Base-by-base conservation (phyloP, 2,113 vertebrate genomes). In the Xiphophorus couchianus region DNA sequence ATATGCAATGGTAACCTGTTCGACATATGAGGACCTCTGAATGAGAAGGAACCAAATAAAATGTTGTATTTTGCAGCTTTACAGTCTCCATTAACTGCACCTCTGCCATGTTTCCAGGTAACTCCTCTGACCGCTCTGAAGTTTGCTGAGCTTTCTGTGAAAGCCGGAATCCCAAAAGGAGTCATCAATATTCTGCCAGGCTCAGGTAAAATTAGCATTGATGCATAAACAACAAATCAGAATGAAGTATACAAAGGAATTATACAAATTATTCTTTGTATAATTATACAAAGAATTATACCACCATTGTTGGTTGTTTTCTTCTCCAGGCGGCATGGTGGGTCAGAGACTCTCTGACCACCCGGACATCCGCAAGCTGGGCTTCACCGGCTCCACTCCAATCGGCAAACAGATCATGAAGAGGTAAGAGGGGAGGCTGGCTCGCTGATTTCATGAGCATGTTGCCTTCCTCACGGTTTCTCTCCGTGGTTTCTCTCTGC, bases 381-480 rank as follows among this genome's bases (percentile, higher is more conserved):
- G 96, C 54, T 97, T 97, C 88, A 97, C 96, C 0, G 96, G 96
- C 77, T 97, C 96, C 61, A 97, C 96, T 0, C 94, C 94, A 0
- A 95, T 97, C 4, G 96, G 96, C 66, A 97, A 97, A 80, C 94
- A 96, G 62, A 97, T 97, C 84, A 97, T 97, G 96, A 96, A 96
- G 83, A 96, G 96, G 96, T 96, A 74, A 11, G n/a, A 33, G 1
- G 28, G 3, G 29, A 19, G 17, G 44, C 19, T 6, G 15, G 17
- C 31, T 19, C 9, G 0, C 63, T 65, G 2, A 3, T 35, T 17
- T 29, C 14, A 42, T 14, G 4, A 29, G 62, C 14, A 6, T 19
- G 63, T 29, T 44, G 27, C n/a, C 27, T n/a, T 7, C 37, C 14
- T 8, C 5, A 58, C 51, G 2, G 51, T 35, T 54, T 17, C 9